A percentile compares a stretch with the other conserved stretches of the same genome.
Conservation (phyloP, 2,888 invertebrate species). For the Xestia ashworthii region DNA sequence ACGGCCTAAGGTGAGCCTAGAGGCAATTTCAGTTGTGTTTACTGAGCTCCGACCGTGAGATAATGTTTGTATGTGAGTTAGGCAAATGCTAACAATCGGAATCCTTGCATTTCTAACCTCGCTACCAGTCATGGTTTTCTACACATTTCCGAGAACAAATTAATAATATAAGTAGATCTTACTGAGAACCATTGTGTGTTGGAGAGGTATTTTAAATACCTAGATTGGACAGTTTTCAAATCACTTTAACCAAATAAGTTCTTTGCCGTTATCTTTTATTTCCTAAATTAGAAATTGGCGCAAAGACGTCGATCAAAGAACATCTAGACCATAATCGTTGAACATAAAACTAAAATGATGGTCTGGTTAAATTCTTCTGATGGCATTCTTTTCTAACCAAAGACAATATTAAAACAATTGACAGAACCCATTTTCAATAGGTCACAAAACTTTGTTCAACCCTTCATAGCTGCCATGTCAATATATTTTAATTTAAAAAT, state of each 20-base stretch:
- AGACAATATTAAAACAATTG: background rate
- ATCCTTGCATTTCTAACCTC: constrained; percentile 62
- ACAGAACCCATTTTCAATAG: background rate
- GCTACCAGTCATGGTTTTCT: constrained; percentile 32
- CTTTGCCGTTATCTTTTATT: background rate
- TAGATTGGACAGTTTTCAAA: background rate
- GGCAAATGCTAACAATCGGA: constrained; percentile 56
- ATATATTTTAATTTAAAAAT: constrained; percentile 28
- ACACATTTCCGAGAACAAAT: constrained; percentile 42
- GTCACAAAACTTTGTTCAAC: background rate
- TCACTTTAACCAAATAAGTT: background rate
- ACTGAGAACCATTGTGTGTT: constrained; percentile 23
- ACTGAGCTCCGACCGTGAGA: constrained; percentile 55
- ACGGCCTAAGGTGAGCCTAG: constrained; percentile 59
- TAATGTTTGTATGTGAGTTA: constrained; percentile 51
- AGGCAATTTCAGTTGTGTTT: constrained; percentile 59
- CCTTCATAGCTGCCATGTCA: background rate
- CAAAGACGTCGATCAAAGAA: background rate
- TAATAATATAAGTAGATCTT: constrained; percentile 21
- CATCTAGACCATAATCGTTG: background rate
- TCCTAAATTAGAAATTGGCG: background rate
- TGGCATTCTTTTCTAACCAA: background rate
- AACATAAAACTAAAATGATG: background rate
- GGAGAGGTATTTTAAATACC: constrained; percentile 11
- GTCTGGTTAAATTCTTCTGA: background rate